These are phyloP conservation scores for Theodoxus fluviatilis DNA, from an alignment of 2,888 invertebrate genomes.

Conservation along the genomic window DNA sequence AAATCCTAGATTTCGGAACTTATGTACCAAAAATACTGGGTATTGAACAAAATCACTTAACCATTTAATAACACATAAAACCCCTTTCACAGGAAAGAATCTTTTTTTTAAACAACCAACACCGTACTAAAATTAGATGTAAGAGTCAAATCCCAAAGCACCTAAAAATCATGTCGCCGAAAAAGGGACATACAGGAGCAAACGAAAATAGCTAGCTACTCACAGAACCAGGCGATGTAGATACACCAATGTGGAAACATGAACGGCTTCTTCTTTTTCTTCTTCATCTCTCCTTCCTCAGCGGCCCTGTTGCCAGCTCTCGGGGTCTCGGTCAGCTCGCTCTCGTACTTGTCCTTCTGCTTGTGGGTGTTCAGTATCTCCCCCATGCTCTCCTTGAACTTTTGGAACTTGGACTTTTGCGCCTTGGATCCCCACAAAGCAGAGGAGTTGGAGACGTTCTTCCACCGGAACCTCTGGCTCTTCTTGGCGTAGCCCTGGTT, in stretches of 20 bases:
- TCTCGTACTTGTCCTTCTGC: conserved; percentile 46
- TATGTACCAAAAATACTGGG: neutral
- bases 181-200: neutral
- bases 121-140: too few species aligned
- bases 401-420: conserved; percentile 43
- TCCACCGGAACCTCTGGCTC: conserved; percentile 56
- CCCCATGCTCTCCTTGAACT: conserved; percentile 53
- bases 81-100: neutral
- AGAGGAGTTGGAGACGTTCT: conserved; percentile 46
- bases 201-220: conserved; percentile 35
- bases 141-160: neutral
- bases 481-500: conserved; percentile 52
- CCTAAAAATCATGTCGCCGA: neutral
- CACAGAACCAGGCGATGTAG: conserved; percentile 63
- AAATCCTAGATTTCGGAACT: too few species aligned
- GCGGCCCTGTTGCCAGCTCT: conserved; percentile 35
- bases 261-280: conserved; percentile 61
- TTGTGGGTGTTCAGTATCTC: conserved; percentile 50
- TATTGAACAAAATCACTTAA: neutral
- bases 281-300: conserved; percentile 36
- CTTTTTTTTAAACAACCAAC: too few species aligned
- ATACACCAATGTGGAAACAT: conserved; percentile 62
- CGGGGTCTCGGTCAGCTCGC: conserved; percentile 38
- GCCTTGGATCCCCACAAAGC: conserved; percentile 39
- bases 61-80: neutral